Base-by-base conservation (phyloP, 2,888 invertebrate genomes). In the Neoitamus cyanurus region DNA sequence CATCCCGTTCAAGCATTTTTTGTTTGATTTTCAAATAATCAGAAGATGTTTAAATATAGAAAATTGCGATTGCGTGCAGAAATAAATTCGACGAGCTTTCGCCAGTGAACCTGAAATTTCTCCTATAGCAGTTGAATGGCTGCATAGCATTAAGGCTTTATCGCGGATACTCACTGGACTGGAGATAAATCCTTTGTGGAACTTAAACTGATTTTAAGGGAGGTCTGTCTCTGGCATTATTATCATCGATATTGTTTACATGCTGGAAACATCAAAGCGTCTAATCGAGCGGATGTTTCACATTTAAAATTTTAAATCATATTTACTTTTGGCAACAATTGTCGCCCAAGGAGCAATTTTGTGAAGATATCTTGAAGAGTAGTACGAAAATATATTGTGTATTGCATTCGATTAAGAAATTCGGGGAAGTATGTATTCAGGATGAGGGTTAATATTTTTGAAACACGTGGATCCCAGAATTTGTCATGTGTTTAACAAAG, bases 221-320 rank as follows among this genome's bases (percentile, higher is more conserved):
- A 70, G 34, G 70, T 70, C 58, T 58, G 58, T 58, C 11, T 25
- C 11, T 25, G 58, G 11, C 58, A 58, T 70, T 36, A 73, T 73
- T 73, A 73, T 31, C 9, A 9, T 37, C 37, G 73, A 36, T 37
- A 36, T 73, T 73, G 36, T 73, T 73, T 36, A 73, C 73, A 36
- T 73, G 37, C 25, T 73, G 34, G 31, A 34, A 73, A 20, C 73
- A 73, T 73, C 73, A 73, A 73, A 73, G 73, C 11, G 37, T 25
- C 15, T 73, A 36, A 73, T 73, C 34, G 36, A 36, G 36, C 36
- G 73, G 36, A 73, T 36, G 36, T 73, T 73, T 36, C 73, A 9
- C 37, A 70, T 70, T 70, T n/a, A 70, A 70, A 70, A 70, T 28
- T 31, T 6, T 30, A 2, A 70, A 70, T 70, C n/a, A 30, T n/a